phyloP scores from a whole-genome alignment of 1,140 invertebrate species.

The Papilio polytes region DNA sequence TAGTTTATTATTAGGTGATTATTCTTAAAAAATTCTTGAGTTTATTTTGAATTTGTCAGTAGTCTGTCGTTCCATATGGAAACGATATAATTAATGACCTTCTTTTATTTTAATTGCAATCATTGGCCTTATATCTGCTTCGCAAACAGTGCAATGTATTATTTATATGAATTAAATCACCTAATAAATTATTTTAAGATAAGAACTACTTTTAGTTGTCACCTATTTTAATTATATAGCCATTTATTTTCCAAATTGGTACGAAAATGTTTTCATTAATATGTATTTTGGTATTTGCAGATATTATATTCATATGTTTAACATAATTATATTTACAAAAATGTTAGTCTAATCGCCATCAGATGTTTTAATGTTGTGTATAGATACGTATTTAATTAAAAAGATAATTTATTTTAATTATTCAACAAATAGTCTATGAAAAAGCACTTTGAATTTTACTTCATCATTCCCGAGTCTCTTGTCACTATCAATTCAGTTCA shows the following conservation, averaged over 20 bases:
- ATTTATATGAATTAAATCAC: not conserved
- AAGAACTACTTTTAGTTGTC: not conserved
- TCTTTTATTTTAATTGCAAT: not conserved
- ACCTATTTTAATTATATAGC: not conserved
- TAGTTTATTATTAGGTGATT: too few relatives aligned
- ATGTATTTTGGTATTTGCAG: not conserved
- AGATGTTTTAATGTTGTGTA: not conserved
- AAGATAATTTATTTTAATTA: not conserved
- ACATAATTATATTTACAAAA: not conserved
- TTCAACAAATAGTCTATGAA: not conserved
- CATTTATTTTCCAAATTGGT: not conserved
- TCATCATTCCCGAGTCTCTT: not conserved
- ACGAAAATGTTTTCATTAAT: not conserved
- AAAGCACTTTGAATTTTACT: not conserved
- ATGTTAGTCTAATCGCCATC: not conserved
- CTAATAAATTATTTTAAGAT: constrained; percentile 4
- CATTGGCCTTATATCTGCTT: not conserved
- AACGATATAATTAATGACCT: not conserved
- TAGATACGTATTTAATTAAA: too few relatives aligned
- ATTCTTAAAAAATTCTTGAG: too few relatives aligned
- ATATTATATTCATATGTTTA: too few relatives aligned
- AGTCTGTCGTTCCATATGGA: not conserved
- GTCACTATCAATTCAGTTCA: constrained; percentile 6
- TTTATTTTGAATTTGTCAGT: not conserved
- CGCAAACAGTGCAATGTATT: not conserved